Base-by-base conservation (phyloP, 2,113 vertebrate genomes). In the Pleuronectes platessa region DNA sequence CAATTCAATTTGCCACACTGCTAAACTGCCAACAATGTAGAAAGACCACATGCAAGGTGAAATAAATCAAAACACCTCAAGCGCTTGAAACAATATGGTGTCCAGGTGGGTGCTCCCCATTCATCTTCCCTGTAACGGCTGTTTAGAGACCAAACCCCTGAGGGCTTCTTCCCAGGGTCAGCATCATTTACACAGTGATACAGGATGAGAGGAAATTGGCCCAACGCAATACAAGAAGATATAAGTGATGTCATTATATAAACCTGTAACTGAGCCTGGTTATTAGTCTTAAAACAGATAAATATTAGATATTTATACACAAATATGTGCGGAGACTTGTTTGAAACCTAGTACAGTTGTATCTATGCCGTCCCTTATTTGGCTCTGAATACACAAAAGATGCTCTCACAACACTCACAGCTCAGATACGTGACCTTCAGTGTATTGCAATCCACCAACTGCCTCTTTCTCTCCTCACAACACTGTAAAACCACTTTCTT, bases 141-240 rank as follows among this genome's bases (percentile, higher is more conserved):
- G 88, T 86, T 92, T 90, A 92, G 90, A 90, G 89, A 79, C 74
- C 66, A 70, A 87, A 79, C 79, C 87, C 87, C 91, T 79, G 73
- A 77, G 82, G 79, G 82, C 81, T 66, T 77, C 68, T 61, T 87
- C 61, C 61, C 86, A 85, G 86, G 88, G 85, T 86, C 87, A 87
- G 82, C 72, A 76, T 84, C 86, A 90, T 90, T 84, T 86, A 86
- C 89, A 80, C 62, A 75, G 82, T 82, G 74, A 68, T 56, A 65
- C 74, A 74, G 72, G 71, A 86, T 77, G 71, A 74, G 80, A 75
- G 78, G 71, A 83, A 88, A 83, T 31, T 1, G 31, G 31, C 31
- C 31, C 71, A 64, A 74, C 23, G 75, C 67, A 61, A 86, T 68
- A 78, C 79, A 24, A 68, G 68, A 71, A 3, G 24, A 61, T 31